Conservation (phyloP, 2,797 vertebrate species). For the Danio aesculapii region DNA sequence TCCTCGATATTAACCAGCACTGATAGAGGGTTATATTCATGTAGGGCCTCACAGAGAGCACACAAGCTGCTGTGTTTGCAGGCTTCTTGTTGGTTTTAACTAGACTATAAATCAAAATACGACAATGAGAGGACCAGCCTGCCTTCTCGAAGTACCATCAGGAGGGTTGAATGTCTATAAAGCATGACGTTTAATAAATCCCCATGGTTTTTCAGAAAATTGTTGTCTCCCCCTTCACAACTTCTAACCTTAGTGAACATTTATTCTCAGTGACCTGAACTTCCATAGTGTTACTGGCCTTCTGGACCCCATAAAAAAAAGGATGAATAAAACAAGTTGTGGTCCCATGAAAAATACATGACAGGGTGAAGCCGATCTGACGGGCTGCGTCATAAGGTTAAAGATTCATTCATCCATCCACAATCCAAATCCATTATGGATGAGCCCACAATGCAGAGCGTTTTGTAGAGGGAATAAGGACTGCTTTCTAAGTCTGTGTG, state of each 20-base stretch:
- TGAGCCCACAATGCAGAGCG: constrained; percentile 29
- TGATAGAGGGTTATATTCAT: neutral
- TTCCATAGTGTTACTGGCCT: constrained; percentile 32
- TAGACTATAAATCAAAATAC: constrained; percentile 10
- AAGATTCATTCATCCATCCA: constrained; percentile 50
- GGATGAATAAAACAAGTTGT: constrained; percentile 48
- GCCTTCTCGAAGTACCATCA: neutral
- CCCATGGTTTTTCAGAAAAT: neutral
- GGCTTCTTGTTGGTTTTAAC: constrained; percentile 1
- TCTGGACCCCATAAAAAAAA: constrained; percentile 30
- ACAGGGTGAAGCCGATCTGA: constrained; percentile 52
- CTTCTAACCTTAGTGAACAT: constrained; percentile 19
- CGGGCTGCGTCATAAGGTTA: constrained; percentile 44
- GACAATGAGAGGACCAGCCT: constrained; percentile 1
- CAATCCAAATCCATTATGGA: constrained; percentile 45
- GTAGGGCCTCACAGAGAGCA: neutral
- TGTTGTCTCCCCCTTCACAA: neutral
- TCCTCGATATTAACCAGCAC: neutral
- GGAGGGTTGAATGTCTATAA: constrained; percentile 4
- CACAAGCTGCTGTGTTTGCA: constrained; percentile 4
- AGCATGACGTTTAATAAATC: constrained; percentile 19
- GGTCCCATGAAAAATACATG: constrained; percentile 54
- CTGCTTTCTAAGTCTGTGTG: neutral
- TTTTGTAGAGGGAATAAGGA: constrained; percentile 30
- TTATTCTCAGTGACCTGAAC: constrained; percentile 32